Evolutionary conservation across 2,113 vertebrate species (phyloP).

Genomic region (Cranoglanis bouderius): DNA sequence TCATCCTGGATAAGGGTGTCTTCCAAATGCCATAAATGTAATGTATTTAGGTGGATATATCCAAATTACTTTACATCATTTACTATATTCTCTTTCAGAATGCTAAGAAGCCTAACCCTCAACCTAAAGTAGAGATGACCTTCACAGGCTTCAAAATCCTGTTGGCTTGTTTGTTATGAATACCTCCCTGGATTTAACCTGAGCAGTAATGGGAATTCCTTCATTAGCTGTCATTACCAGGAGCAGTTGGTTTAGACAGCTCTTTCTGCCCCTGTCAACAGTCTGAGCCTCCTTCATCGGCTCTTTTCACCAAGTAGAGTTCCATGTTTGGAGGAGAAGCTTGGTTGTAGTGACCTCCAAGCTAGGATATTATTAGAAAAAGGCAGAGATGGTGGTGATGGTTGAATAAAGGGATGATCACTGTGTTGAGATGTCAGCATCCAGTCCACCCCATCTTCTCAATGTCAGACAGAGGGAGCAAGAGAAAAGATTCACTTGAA

Average conservation of each 20-base stretch:
- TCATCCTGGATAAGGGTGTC: too few species aligned
- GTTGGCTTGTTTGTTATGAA: slow-evolving; percentile 43
- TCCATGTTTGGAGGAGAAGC: slow-evolving; percentile 38
- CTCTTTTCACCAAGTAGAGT: slow-evolving; percentile 54
- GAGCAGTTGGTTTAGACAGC: slow-evolving; percentile 41
- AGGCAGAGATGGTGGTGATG: slow-evolving; percentile 58
- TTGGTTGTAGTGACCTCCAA: slow-evolving; percentile 57
- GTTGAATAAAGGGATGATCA: slow-evolving; percentile 68
- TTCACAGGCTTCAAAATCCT: background rate
- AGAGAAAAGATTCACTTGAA: slow-evolving; percentile 74
- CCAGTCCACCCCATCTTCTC: slow-evolving; percentile 69
- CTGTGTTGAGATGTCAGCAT: slow-evolving; percentile 70
- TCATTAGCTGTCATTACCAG: slow-evolving; percentile 54
- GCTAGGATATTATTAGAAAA: slow-evolving; percentile 64
- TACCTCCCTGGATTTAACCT: slow-evolving; percentile 44
- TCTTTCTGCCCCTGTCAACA: slow-evolving; percentile 50
- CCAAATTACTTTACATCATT: background rate
- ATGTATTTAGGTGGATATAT: background rate
- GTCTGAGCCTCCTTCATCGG: slow-evolving; percentile 43
- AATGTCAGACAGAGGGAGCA: slow-evolving; percentile 65
- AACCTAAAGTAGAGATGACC: background rate
- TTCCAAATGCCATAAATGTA: too few species aligned
- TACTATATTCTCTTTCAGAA: background rate
- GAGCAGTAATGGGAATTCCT: slow-evolving; percentile 20
- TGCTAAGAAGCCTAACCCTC: background rate